A percentile compares a stretch with the other conserved stretches of the same genome.
Conservation (phyloP, 2,113 vertebrate genomes). For the Patagioenas fasciata region DNA sequence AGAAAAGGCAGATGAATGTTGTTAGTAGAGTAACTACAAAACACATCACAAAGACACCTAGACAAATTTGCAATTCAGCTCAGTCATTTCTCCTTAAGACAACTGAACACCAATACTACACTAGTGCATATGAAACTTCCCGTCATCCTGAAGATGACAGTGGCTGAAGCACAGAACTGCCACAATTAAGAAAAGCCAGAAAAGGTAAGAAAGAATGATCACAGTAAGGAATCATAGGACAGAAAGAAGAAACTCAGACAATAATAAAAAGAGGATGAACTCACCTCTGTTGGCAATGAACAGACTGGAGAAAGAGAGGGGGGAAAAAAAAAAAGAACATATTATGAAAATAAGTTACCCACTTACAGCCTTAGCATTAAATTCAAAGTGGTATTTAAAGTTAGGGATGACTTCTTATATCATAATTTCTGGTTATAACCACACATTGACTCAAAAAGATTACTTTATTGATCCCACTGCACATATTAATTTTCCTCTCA, state of each 20-base stretch:
- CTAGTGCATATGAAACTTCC: not conserved
- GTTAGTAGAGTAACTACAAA: not conserved
- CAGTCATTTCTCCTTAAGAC: not conserved
- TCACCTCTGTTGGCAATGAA: constrained; percentile 85
- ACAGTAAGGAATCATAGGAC: not conserved
- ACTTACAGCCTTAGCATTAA: not conserved
- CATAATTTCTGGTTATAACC: not conserved
- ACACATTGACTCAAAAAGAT: not conserved
- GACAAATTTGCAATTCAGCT: not conserved
- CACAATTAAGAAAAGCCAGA: not conserved
- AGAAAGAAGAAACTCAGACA: not conserved
- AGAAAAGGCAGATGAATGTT: not conserved
- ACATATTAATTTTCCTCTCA: not conserved
- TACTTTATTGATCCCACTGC: not conserved
- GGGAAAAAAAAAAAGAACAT: not conserved
- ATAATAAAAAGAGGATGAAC: constrained; percentile 41
- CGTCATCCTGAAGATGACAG: not conserved
- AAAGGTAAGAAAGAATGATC: not conserved
- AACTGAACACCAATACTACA: not conserved
- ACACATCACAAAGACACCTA: not conserved
- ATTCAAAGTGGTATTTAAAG: not conserved
- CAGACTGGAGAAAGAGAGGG: constrained; percentile 72
- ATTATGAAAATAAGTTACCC: not conserved
- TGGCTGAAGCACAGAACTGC: not conserved
- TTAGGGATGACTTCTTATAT: not conserved